phyloP scores from a whole-genome alignment of 2,888 invertebrate genomes.

The Choreutis nemorana region DNA sequence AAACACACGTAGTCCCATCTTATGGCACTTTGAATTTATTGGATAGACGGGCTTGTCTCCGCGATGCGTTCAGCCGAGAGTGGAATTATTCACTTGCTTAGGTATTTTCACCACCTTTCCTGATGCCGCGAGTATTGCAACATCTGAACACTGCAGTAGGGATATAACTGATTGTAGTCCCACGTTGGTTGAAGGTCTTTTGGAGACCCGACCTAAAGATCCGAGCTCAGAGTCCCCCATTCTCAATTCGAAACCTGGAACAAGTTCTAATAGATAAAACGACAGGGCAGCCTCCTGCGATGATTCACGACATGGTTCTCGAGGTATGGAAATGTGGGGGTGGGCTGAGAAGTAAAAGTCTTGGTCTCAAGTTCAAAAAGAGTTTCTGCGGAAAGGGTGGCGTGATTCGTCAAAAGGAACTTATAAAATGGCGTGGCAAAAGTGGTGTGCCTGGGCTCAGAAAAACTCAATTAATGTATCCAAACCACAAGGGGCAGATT shows the following conservation, averaged over 20 bases:
- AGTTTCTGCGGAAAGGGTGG: background rate
- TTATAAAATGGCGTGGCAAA: background rate
- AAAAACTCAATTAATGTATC: background rate
- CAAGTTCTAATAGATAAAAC: constrained; percentile 2
- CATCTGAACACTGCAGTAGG: constrained; percentile 7
- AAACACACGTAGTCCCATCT: constrained; percentile 3
- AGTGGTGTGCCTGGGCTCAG: background rate
- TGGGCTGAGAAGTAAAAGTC: background rate
- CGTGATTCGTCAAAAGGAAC: background rate
- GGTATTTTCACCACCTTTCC: constrained; percentile 8
- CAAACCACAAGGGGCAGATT: background rate
- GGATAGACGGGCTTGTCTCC: constrained; percentile 1
- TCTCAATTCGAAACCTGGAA: constrained; percentile 4
- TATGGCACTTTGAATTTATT: constrained; percentile 3
- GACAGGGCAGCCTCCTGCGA: constrained; percentile 3
- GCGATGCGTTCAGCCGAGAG: constrained; percentile 5
- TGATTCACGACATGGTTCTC: background rate
- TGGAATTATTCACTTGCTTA: constrained; percentile 7
- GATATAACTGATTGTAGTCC: no score
- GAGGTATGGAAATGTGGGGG: background rate
- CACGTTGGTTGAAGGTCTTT: constrained; percentile 13
- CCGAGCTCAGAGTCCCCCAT: constrained; percentile 7
- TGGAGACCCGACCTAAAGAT: constrained; percentile 15
- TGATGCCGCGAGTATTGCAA: constrained; percentile 6
- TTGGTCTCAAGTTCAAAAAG: background rate